These are phyloP conservation scores for Trissoscelio sp. DNA, from an alignment of 2,888 invertebrate species.

Conservation along the genomic window DNA sequence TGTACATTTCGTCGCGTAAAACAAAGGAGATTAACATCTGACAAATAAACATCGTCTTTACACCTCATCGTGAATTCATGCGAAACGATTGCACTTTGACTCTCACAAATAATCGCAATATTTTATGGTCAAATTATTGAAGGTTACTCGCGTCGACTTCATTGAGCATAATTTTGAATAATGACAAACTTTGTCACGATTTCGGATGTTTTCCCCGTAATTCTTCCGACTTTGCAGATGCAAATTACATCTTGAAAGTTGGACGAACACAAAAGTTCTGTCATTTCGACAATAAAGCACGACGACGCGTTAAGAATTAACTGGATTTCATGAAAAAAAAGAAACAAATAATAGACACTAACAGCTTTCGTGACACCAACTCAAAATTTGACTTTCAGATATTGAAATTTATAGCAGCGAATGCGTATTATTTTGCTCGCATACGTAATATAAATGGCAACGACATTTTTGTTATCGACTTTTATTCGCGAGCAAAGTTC, in stretches of 20 bases:
- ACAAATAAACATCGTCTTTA: conserved; percentile 28
- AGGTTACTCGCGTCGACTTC: background rate
- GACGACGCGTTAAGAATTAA: conserved; percentile 43
- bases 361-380: background rate
- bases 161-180: conserved; percentile 3
- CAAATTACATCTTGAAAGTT: conserved; percentile 45
- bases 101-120: background rate
- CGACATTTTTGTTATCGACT: conserved; percentile 23
- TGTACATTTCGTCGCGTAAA: conserved; percentile 15
- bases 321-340: conserved; percentile 28
- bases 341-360: conserved; percentile 27
- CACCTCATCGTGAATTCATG: background rate
- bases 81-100: background rate
- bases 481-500: conserved; percentile 33
- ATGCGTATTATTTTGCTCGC: background rate
- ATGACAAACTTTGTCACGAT: conserved; percentile 11
- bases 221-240: conserved; percentile 33
- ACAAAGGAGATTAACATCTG: conserved; percentile 39
- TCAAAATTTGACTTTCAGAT: background rate
- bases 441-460: conserved; percentile 4
- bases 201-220: conserved; percentile 14
- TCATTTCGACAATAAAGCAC: conserved; percentile 43
- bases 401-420: background rate
- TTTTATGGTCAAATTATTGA: conserved; percentile 7
- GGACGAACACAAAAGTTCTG: conserved; percentile 33